Evolutionary conservation across 2,888 invertebrate species (phyloP), one percentile per base, ranked within the genome.

Genomic region (Seira ritae): DNA sequence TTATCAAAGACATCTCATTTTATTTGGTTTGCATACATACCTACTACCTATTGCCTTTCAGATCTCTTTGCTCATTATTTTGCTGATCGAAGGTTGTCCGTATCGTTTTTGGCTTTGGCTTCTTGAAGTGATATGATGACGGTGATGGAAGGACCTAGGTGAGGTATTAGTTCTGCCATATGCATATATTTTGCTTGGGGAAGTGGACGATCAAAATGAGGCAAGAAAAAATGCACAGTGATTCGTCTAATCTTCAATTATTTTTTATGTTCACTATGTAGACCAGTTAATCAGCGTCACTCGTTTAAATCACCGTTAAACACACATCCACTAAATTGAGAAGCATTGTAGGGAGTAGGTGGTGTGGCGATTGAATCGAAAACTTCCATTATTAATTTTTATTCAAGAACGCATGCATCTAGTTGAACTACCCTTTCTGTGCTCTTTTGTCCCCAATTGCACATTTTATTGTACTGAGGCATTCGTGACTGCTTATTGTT

Each of bases 71-170:
- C n/a, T n/a, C n/a, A n/a, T n/a, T n/a, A n/a, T 42, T 42, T 78
- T 70, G 23, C 22, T 66, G 65, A 24, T 72, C 50, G 79, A 79
- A 79, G 72, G 72, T 72, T 79, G 79, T 72, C 79, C 79, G 24
- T 12, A 42, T 42, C 42, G 6, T 42, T 42, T 42, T 42, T 42
- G n/a, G n/a, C n/a, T n/a, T n/a, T n/a, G n/a, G n/a, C n/a, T n/a
- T n/a, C n/a, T n/a, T n/a, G n/a, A n/a, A n/a, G n/a, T n/a, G n/a
- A n/a, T n/a, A n/a, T n/a, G n/a, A 8, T 42, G 12, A 42, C 42
- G 42, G 6, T 42, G 42, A 42, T 8, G 6, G 12, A 42, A 42
- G 42, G 42, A 42, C 42, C 42, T 42, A 42, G 42, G 42, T n/a
- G n/a, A n/a, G n/a, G n/a, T 42, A 42, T 42, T 42, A 42, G 6